Conservation (phyloP, 2,113 vertebrate genomes). For the Lepus europaeus region DNA sequence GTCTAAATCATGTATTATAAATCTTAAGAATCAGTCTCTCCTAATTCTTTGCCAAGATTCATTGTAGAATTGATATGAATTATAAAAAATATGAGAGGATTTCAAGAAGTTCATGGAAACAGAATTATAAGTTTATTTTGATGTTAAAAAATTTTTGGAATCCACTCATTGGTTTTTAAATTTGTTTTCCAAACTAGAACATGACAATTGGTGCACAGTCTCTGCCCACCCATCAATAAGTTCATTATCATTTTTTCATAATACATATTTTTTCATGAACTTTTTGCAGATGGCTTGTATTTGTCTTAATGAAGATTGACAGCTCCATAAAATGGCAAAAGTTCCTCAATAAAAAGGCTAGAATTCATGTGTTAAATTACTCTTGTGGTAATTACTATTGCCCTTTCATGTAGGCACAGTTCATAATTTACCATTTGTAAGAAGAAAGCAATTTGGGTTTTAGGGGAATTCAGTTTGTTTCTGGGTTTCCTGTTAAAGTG, state of each 20-base stretch:
- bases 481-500: background rate
- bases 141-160: too few relatives aligned
- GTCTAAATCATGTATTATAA: background rate
- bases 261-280: too few relatives aligned
- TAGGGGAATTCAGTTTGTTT: conserved; percentile 48
- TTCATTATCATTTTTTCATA: too few relatives aligned
- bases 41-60: conserved; percentile 33
- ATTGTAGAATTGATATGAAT: conserved; percentile 28
- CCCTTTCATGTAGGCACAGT: background rate
- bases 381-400: background rate
- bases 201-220: too few relatives aligned
- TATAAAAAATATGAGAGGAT: background rate
- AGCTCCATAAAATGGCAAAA: conserved; percentile 1
- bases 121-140: too few relatives aligned
- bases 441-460: conserved; percentile 35
- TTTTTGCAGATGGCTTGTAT: background rate
- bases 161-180: too few relatives aligned
- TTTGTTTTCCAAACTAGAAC: too few relatives aligned
- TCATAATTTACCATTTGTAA: conserved; percentile 39
- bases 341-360: background rate
- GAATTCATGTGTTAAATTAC: background rate
- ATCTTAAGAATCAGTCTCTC: conserved; percentile 40
- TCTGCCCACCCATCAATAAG: too few relatives aligned
- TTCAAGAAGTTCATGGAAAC: too few relatives aligned
- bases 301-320: conserved; percentile 27